A percentile compares a stretch with the other conserved stretches of the same genome.
These are phyloP conservation scores for Pardosa pseudoannulata DNA, from an alignment of 2,888 invertebrate genomes.

Conservation along the genomic window DNA sequence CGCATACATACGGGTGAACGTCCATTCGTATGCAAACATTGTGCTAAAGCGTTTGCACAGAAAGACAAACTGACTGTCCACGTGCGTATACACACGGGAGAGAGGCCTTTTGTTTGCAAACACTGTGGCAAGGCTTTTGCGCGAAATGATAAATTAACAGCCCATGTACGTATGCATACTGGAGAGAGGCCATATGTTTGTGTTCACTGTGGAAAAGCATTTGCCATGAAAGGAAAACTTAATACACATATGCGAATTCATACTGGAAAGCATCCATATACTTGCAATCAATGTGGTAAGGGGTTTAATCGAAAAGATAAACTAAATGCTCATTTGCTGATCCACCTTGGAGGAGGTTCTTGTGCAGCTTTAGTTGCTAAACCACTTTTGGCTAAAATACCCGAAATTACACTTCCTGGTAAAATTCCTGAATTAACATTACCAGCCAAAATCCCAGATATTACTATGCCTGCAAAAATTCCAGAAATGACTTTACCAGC, in stretches of 20 bases:
- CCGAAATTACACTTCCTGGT: conserved; percentile 47
- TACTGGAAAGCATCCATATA: conserved; percentile 66
- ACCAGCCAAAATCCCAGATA: conserved; percentile 18
- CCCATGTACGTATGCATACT: conserved; percentile 82
- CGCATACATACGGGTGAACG: conserved; percentile 77
- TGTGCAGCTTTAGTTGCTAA: conserved; percentile 62
- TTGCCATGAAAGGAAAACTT: conserved; percentile 67
- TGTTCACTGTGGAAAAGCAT: conserved; percentile 76
- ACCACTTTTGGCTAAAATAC: conserved; percentile 57
- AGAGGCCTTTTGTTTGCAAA: conserved; percentile 78
- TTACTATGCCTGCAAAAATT: background rate
- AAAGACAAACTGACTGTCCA: conserved; percentile 80
- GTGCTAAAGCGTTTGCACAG: conserved; percentile 78
- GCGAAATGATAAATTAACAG: conserved; percentile 78
- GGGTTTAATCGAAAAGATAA: conserved; percentile 69
- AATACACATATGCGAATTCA: conserved; percentile 70
- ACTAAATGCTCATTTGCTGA: conserved; percentile 65
- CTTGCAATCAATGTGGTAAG: conserved; percentile 69
- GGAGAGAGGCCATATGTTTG: conserved; percentile 79
- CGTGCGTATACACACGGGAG: conserved; percentile 77
- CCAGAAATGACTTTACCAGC: background rate
- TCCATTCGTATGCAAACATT: conserved; percentile 78
- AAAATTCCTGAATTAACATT: conserved; percentile 15
- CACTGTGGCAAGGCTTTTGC: conserved; percentile 78
- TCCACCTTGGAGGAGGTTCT: conserved; percentile 58